phyloP scores from a whole-genome alignment of 1,140 invertebrate species.

The Aleiodes sp. region DNA sequence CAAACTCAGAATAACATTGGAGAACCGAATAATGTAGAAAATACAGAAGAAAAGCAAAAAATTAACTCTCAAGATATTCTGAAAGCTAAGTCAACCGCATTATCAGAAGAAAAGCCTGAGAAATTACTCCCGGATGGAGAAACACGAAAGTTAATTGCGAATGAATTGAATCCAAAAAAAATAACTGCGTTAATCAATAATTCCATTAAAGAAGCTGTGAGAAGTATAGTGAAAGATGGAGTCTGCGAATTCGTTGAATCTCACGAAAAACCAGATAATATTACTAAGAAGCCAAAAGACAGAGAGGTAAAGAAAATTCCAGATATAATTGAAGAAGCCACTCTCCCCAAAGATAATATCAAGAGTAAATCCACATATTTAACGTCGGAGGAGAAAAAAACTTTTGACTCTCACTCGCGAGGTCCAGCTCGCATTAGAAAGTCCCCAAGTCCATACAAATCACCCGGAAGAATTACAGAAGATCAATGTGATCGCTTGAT shows the following conservation, averaged over 20 bases:
- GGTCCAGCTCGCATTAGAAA: not conserved
- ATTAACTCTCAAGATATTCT: no score
- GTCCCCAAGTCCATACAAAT: not conserved
- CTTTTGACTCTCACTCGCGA: conserved; percentile 24
- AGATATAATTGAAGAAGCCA: not conserved
- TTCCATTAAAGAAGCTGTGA: conserved; percentile 45
- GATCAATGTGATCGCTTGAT: not conserved
- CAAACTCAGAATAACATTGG: not conserved
- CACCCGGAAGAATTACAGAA: not conserved
- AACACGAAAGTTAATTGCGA: not conserved
- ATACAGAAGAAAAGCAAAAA: not conserved
- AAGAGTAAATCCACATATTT: not conserved
- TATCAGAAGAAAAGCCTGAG: not conserved
- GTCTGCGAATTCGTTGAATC: conserved; percentile 11
- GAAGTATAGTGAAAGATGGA: conserved; percentile 40
- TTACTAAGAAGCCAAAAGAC: not conserved
- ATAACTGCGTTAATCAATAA: conserved; percentile 44
- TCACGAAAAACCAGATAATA: not conserved
- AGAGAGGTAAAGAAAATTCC: not conserved
- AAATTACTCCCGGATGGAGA: not conserved
- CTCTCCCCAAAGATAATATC: not conserved
- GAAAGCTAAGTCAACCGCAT: not conserved
- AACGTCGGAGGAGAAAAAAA: conserved; percentile 6
- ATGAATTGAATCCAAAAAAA: conserved; percentile 20
- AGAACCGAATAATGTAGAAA: not conserved